Base-by-base conservation (phyloP, 2,797 vertebrate species). In the Centropyge bicolor region DNA sequence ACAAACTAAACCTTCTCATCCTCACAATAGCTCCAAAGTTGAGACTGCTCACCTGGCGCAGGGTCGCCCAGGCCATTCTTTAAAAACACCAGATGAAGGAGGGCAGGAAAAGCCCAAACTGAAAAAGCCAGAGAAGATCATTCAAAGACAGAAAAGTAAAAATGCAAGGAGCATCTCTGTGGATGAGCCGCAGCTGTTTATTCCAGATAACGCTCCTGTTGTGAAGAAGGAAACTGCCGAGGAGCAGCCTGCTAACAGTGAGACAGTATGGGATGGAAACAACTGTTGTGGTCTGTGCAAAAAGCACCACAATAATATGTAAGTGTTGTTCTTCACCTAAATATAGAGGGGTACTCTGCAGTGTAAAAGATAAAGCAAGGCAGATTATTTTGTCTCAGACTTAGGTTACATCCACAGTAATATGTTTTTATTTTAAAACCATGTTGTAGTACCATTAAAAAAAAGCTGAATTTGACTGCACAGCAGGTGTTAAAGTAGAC, bases 271-370 rank as follows among this genome's bases (percentile, higher is more conserved):
- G 97, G 97, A 97, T 83, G 97, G 97, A 88, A 98, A 92, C 95
- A 99, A 97, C 83, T 97, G 97, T 43, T 99, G 98, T 89, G 97
- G 97, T 76, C 96, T 98, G 88, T 99, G 98, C 94, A 97, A 95
- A 94, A 98, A 98, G 89, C 96, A 97, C 52, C 98, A 99, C 93
- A 97, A 96, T 88, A 99, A 99, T 95, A 97, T 96, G 98, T 99
- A 95, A 92, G 92, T 83, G 8, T 65, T 41, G 24, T 54, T 45
- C 10, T 64, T 20, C 12, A 48, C 27, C 27, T 31, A 31, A 31
- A 31, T 31, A 31, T 31, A 31, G 27, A 31, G 27, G 27, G 27
- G 46, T 38, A 19, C 6, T 55, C 12, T 55, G 7, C 5, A 20
- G 16, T 59, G 3, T 38, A 10, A 20, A 43, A 24, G 35, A 17